Conservation (phyloP, 2,888 invertebrate species). For the Orchesella flavescens region DNA sequence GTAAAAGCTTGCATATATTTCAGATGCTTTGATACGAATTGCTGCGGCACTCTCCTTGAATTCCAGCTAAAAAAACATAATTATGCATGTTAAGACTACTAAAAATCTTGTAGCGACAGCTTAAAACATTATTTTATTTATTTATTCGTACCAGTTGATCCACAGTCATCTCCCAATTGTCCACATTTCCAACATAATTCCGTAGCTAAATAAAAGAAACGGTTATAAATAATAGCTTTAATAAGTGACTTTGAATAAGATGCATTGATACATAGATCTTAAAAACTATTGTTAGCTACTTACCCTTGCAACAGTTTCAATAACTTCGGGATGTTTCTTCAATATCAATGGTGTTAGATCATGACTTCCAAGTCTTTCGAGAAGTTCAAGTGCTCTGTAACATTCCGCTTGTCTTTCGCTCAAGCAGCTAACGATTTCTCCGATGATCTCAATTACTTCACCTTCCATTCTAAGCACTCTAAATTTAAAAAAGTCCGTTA, state of each 20-base stretch:
- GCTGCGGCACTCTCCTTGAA: slow-evolving; percentile 82
- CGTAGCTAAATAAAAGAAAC: slow-evolving; percentile 76
- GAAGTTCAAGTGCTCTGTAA: slow-evolving; percentile 81
- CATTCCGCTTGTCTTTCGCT: slow-evolving; percentile 83
- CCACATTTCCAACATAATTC: slow-evolving; percentile 85
- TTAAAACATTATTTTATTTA: slow-evolving; percentile 32
- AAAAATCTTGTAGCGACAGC: too few species aligned
- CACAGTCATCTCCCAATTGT: slow-evolving; percentile 81
- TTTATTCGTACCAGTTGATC: slow-evolving; percentile 77
- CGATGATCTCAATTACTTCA: slow-evolving; percentile 72
- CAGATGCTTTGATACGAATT: slow-evolving; percentile 82
- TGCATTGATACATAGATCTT: too few species aligned
- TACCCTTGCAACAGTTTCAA: slow-evolving; percentile 84
- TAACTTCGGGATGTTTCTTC: slow-evolving; percentile 83
- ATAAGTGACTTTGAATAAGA: too few species aligned
- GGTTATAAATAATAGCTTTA: too few species aligned
- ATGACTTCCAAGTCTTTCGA: slow-evolving; percentile 78
- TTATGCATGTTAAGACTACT: background rate
- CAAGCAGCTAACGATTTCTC: slow-evolving; percentile 74
- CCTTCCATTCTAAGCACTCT: slow-evolving; percentile 69
- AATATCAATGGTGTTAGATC: slow-evolving; percentile 84
- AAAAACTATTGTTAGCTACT: slow-evolving; percentile 34
- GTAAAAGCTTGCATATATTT: slow-evolving; percentile 78
- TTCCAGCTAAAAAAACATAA: slow-evolving; percentile 72
- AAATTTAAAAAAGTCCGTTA: too few species aligned